Evolutionary conservation across 2,797 vertebrate species (phyloP).

Genomic region (Calcarius lapponicus): DNA sequence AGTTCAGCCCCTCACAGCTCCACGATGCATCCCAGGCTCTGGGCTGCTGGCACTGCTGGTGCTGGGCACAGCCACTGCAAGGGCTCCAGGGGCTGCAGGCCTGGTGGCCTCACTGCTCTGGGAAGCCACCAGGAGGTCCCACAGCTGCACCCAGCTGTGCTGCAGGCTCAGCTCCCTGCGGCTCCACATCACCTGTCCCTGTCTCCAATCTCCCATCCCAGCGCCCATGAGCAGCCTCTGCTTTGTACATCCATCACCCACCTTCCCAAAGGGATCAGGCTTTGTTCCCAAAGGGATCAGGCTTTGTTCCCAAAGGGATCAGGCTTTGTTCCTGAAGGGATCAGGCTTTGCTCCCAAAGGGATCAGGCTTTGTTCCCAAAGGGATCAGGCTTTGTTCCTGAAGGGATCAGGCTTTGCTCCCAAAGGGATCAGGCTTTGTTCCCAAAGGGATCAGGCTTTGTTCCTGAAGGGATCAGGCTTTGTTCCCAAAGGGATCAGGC

Average conservation of each 20-base stretch:
- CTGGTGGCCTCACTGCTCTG: not conserved
- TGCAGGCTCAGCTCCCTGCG: not conserved
- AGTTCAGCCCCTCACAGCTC: not conserved
- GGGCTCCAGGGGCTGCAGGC: not conserved
- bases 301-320: not conserved
- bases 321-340: no score
- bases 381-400: not conserved
- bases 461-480: not conserved
- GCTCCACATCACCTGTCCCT: accelerated
- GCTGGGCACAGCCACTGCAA: not conserved
- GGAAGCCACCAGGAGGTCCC: not conserved
- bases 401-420: not conserved
- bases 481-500: not conserved
- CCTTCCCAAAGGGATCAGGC: not conserved
- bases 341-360: not conserved
- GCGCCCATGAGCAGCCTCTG: not conserved
- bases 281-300: not conserved
- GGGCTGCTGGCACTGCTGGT: not conserved
- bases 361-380: no score
- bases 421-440: not conserved
- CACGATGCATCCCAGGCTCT: accelerated
- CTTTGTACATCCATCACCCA: not conserved
- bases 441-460: no score
- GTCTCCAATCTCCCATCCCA: not conserved
- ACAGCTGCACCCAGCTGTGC: not conserved